phyloP scores from a whole-genome alignment of 2,113 vertebrate species.

The Dasyornis broadbenti region DNA sequence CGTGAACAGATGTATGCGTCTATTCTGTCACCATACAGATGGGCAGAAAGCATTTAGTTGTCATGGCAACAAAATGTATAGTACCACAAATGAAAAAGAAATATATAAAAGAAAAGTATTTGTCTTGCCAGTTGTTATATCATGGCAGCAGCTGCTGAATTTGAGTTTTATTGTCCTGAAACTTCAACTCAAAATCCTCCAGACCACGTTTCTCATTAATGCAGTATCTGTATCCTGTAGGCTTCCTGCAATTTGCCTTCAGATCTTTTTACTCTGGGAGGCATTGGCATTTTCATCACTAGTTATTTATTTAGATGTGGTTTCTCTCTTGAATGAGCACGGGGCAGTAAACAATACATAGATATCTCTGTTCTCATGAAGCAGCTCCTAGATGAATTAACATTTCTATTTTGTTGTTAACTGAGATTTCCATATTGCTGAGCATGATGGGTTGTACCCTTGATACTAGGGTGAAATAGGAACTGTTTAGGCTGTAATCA shows the following conservation, averaged over 20 bases:
- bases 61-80: slow-evolving; percentile 60
- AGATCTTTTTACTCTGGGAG: not conserved
- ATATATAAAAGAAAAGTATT: not conserved
- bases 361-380: not conserved
- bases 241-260: not conserved
- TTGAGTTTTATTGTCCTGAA: slow-evolving; percentile 43
- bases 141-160: slow-evolving; percentile 49
- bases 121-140: slow-evolving; percentile 48
- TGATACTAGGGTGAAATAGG: not conserved
- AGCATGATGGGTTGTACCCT: not conserved
- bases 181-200: slow-evolving; percentile 13
- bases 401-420: not conserved
- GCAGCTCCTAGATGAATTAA: not conserved
- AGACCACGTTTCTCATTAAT: slow-evolving; percentile 25
- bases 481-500: not conserved
- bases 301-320: not conserved
- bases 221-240: not conserved
- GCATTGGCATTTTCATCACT: not conserved
- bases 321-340: not conserved
- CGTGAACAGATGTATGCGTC: slow-evolving; percentile 14
- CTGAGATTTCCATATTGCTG: not conserved
- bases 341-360: not conserved
- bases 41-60: slow-evolving; percentile 43
- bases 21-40: slow-evolving; percentile 53
- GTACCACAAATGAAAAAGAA: slow-evolving; percentile 20